A percentile compares a stretch with the other conserved stretches of the same genome.
These are phyloP conservation scores for Anisognathus igniventris DNA, from an alignment of 2,797 vertebrate species.

Conservation along the genomic window DNA sequence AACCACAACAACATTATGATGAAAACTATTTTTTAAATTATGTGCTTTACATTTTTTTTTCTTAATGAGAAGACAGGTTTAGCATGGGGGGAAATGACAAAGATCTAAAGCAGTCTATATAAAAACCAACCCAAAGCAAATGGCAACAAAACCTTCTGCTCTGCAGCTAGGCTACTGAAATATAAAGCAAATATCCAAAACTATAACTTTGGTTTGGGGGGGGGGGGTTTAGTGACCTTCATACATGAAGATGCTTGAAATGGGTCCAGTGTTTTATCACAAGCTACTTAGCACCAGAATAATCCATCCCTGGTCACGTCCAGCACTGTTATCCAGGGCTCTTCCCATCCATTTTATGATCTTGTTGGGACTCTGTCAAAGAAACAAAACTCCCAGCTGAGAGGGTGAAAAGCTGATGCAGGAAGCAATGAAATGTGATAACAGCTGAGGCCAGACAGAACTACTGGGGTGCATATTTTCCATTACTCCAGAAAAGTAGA, in stretches of 20 bases:
- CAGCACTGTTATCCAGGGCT: background rate
- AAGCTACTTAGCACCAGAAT: background rate
- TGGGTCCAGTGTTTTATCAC: background rate
- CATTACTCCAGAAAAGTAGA: too few species aligned
- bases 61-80: background rate
- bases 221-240: background rate
- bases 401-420: background rate
- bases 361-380: background rate
- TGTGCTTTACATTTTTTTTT: background rate
- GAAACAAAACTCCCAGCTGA: background rate
- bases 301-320: background rate
- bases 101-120: background rate
- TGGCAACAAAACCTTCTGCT: rapidly evolving
- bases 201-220: background rate
- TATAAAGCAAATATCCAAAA: background rate
- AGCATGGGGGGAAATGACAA: background rate
- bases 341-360: background rate
- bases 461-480: too few species aligned
- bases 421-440: background rate
- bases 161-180: background rate
- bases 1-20: background rate
- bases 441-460: background rate
- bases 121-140: background rate
- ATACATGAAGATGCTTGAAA: background rate
- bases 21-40: background rate